Evolutionary conservation across 2,888 invertebrate species (phyloP), one percentile per base, ranked within the genome.

Genomic region (Teleiodes luculella): DNA sequence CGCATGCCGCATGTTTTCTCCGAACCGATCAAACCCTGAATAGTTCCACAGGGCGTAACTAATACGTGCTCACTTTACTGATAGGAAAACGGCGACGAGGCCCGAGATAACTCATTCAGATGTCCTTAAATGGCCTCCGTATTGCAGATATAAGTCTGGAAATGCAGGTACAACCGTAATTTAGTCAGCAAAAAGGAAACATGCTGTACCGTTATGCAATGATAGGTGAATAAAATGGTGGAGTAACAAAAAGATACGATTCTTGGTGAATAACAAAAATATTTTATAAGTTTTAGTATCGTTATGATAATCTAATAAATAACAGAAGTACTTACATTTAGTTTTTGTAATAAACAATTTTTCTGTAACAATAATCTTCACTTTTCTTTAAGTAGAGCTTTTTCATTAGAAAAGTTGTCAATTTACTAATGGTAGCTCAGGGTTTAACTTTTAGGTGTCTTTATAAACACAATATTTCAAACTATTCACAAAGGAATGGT

Each of bases 101-200:
- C 60, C 59, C 63, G 58, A 72, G 72, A 77, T 81, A 78, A 76
- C 72, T 80, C 76, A 80, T 75, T 78, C 77, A 67, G 62, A 66
- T 75, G 68, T 56, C 86, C 82, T 66, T 83, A 80, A 71, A 83
- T 62, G 78, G 59, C 18, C 48, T 28, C 61, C 62, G 67, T 66
- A 70, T 70, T 62, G 63, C 66, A 61, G 58, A 56, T 62, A 61
- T 67, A 64, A 59, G 63, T 68, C 66, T 64, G 68, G 72, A 74
- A 80, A 84, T 78, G 84, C 73, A 72, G 73, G 78, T 73, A 73
- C 60, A 63, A 69, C 73, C 72, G 74, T 74, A 80, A 72, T 76
- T 74, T 75, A 49, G 37, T 37, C 36, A 37, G 37, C 20, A 49
- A 49, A 49, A 49, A 49, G 49, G 28, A 7, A 48, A 18, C 49